Conservation (phyloP, 2,113 vertebrate genomes). For the Spheniscus mendiculus region DNA sequence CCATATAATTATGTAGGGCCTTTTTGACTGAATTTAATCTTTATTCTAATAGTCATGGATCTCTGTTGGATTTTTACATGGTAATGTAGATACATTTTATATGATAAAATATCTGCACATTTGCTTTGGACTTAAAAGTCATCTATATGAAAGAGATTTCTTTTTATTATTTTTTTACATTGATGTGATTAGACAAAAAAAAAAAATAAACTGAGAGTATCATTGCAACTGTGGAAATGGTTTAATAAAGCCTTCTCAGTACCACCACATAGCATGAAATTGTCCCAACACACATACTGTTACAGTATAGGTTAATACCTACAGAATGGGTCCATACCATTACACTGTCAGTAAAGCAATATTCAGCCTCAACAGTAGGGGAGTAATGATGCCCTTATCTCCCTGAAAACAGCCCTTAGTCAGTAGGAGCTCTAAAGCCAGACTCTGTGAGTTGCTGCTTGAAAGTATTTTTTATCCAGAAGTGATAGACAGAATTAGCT, state of each 20-base stretch:
- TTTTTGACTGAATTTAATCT: background rate
- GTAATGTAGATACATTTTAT: background rate
- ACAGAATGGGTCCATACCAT: background rate
- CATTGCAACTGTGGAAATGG: background rate
- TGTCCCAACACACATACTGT: background rate
- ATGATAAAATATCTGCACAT: background rate
- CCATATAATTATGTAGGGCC: background rate
- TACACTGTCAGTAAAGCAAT: background rate
- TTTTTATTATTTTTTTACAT: background rate
- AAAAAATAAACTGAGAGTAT: background rate
- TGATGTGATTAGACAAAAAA: background rate
- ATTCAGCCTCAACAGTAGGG: background rate
- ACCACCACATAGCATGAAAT: background rate
- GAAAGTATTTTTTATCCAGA: background rate
- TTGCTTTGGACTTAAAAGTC: background rate
- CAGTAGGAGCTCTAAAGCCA: background rate
- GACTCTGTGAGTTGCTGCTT: background rate
- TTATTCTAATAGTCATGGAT: background rate
- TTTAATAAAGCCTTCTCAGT: background rate
- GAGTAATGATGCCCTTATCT: slow-evolving; percentile 9
- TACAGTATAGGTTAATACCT: background rate
- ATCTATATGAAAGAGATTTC: background rate
- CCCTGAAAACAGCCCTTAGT: background rate
- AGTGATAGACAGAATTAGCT: slow-evolving; percentile 16
- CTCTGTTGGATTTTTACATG: background rate